Evolutionary conservation across 2,797 vertebrate genomes (phyloP), one percentile per base, ranked within the genome.

Genomic region (Paramormyrops hopkinsi): DNA sequence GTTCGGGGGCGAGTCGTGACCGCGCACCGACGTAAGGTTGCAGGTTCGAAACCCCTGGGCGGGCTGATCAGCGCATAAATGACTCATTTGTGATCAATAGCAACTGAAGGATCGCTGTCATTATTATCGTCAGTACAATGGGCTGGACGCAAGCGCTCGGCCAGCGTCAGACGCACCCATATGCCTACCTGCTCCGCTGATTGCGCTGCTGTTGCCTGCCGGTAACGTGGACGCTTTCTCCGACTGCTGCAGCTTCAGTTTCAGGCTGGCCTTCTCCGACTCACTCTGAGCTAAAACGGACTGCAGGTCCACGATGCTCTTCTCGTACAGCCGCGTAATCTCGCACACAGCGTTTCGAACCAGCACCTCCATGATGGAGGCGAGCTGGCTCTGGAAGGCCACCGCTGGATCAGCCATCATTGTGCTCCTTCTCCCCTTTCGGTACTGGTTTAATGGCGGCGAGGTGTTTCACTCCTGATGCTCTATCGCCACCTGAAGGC

Each of bases 381-480:
- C 69, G 53, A 89, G 89, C 86, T 89, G 89, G 33, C 25, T 89
- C 69, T 89, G 89, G 76, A 89, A 89, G 33, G 85, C 85, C 22
- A 88, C 86, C 51, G 87, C 86, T 5, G 89, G 41, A 50, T 73
- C 85, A 33, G 86, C 50, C 86, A 89, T 89, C 86, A 86, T 87
- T 17, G 44, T 69, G 84, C 56, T 89, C 48, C 4, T 33, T 85
- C 53, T 62, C 84, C 82, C 83, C 48, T 83, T 65, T 85, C 79
- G 37, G 29, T 59, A 69, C 41, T 82, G 29, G n/a, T 82, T 59
- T 41, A 76, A 83, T 83, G 73, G 88, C 69, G 76, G 29, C 53
- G 50, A 41, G 33, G 8, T 17, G 12, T 14, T 48, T 56, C 11
- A 22, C 53, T 89, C 17, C 41, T 2, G 37, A 51, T 83, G 33